Conservation (phyloP, 2,888 invertebrate genomes). For the Taenaris catops region DNA sequence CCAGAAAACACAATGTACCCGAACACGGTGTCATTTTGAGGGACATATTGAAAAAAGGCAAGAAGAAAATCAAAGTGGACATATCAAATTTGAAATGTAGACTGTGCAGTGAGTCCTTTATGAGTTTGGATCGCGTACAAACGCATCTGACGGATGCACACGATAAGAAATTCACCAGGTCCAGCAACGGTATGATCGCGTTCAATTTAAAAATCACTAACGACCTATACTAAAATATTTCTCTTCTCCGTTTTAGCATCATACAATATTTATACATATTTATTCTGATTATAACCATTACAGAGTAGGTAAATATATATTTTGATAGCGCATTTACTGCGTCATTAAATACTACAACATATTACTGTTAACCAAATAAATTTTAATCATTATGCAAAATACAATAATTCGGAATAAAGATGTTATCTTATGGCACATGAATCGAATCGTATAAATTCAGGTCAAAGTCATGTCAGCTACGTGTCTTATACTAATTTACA, state of each 20-base stretch:
- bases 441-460: conserved; percentile 10
- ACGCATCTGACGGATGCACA: conserved; percentile 26
- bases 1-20: conserved; percentile 18
- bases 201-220: conserved; percentile 25
- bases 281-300: conserved; percentile 1
- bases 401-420: conserved; percentile 3
- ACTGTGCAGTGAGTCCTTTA: conserved; percentile 24
- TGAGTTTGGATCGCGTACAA: conserved; percentile 25
- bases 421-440: conserved; percentile 9
- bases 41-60: conserved; percentile 29
- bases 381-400: neutral
- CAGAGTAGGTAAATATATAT: neutral
- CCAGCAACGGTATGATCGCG: conserved; percentile 28
- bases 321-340: conserved; percentile 4
- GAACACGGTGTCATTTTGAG: conserved; percentile 23
- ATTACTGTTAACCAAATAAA: too few species aligned
- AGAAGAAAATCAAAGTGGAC: conserved; percentile 32
- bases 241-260: neutral
- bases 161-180: conserved; percentile 25
- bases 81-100: conserved; percentile 32
- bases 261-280: conserved; percentile 1
- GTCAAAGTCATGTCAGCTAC: conserved; percentile 23
- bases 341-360: too few species aligned
- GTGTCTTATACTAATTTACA: conserved; percentile 16
- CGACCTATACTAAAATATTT: conserved; percentile 7